Percentiles rank a stretch among this genome's conserved stretches.
Conservation (phyloP, 2,113 vertebrate species). For the Mobula birostris region DNA sequence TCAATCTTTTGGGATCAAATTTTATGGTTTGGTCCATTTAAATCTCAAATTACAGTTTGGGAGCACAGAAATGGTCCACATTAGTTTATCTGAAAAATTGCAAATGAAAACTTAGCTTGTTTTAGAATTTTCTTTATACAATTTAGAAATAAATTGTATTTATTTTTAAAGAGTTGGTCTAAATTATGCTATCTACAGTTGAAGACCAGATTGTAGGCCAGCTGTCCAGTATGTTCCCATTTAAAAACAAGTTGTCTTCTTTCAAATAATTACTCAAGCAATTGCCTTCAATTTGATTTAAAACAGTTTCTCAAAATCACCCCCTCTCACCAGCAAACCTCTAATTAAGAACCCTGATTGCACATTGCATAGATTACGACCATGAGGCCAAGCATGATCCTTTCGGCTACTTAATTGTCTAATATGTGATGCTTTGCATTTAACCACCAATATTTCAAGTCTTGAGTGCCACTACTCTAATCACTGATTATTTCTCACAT, state of each 20-base stretch:
- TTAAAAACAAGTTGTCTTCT: neutral
- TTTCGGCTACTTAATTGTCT: neutral
- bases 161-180: neutral
- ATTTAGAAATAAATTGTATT: neutral
- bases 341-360: neutral
- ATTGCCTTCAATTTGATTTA: slow-evolving; percentile 8
- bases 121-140: neutral
- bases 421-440: slow-evolving; percentile 1
- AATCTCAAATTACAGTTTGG: neutral
- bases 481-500: neutral
- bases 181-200: neutral
- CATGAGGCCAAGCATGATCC: neutral
- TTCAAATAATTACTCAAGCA: neutral
- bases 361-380: neutral
- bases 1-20: neutral
- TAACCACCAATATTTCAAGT: neutral
- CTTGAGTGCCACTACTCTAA: neutral
- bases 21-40: neutral
- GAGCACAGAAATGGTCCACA: neutral
- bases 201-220: neutral
- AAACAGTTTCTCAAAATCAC: neutral
- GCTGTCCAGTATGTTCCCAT: neutral
- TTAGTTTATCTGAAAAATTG: neutral
- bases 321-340: neutral
- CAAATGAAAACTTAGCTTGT: neutral